phyloP scores from a whole-genome alignment of 2,797 vertebrate species.

The Masticophis lateralis region DNA sequence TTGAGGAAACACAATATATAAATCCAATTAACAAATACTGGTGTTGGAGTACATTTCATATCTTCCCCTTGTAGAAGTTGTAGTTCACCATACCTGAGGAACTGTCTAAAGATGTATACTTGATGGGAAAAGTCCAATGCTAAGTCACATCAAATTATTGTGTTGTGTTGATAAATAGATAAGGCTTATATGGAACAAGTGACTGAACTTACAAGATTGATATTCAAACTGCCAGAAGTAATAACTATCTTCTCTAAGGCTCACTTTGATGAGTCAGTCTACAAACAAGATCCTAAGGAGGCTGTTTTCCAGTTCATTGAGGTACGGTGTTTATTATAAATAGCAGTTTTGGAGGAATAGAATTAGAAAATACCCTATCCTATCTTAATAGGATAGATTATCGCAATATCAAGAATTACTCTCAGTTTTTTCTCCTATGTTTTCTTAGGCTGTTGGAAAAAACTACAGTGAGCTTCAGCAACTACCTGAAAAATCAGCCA shows the following conservation, averaged over 20 bases:
- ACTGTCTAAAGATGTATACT: background rate
- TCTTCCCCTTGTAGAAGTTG: background rate
- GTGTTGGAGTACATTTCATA: background rate
- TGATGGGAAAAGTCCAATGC: background rate
- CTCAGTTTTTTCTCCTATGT: constrained; percentile 2
- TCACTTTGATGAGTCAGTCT: constrained; percentile 67
- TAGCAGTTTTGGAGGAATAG: constrained; percentile 16
- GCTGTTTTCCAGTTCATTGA: constrained; percentile 86
- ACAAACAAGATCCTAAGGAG: constrained; percentile 75
- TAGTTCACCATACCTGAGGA: background rate
- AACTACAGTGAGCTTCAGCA: constrained; percentile 81
- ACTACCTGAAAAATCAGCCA: constrained; percentile 83
- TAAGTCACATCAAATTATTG: constrained; percentile 33
- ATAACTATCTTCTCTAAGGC: constrained; percentile 80
- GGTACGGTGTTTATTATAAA: constrained; percentile 73
- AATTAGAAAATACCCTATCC: background rate
- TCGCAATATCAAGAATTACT: background rate
- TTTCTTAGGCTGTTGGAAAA: constrained; percentile 81
- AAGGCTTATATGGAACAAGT: constrained; percentile 83
- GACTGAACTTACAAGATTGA: constrained; percentile 86
- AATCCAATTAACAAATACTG: background rate
- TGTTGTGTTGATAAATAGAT: constrained; percentile 70
- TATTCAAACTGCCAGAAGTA: constrained; percentile 88
- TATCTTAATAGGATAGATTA: background rate
- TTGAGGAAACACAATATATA: background rate